Conservation (phyloP, 2,888 invertebrate genomes). For the Rugalucina vietnamica region DNA sequence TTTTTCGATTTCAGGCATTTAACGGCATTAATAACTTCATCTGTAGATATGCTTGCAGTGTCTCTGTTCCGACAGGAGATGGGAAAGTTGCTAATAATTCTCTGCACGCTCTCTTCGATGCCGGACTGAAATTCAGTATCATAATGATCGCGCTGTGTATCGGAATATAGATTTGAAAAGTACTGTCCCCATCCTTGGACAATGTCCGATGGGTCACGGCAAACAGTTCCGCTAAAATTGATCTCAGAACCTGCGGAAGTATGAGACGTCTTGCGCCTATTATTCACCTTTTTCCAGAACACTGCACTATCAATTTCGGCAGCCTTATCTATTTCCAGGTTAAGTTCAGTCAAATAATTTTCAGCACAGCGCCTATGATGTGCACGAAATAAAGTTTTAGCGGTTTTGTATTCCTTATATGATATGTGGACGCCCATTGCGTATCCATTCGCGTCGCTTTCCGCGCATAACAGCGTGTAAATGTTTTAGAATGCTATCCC, state of each 20-base stretch:
- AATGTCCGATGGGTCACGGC: constrained; percentile 4
- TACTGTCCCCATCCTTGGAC: constrained; percentile 2
- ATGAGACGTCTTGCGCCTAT: neutral
- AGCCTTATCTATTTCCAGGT: neutral
- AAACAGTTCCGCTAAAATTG: neutral
- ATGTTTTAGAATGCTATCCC: neutral
- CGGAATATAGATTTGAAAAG: constrained; percentile 5
- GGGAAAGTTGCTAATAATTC: neutral
- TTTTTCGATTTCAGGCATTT: no score
- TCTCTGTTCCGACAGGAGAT: neutral
- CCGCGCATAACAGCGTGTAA: neutral
- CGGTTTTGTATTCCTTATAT: neutral
- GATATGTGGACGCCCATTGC: neutral
- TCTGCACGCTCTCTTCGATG: neutral
- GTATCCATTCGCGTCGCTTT: neutral
- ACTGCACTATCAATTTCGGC: neutral
- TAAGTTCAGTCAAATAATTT: neutral
- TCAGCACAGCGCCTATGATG: neutral
- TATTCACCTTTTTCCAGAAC: constrained; percentile 14
- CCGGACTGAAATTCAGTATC: neutral
- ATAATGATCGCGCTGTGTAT: neutral
- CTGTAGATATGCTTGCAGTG: neutral
- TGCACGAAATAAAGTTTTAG: neutral
- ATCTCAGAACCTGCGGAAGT: constrained; percentile 15
- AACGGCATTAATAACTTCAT: no score